Conservation (phyloP, 2,797 vertebrate genomes). For the Xerus rutilus region DNA sequence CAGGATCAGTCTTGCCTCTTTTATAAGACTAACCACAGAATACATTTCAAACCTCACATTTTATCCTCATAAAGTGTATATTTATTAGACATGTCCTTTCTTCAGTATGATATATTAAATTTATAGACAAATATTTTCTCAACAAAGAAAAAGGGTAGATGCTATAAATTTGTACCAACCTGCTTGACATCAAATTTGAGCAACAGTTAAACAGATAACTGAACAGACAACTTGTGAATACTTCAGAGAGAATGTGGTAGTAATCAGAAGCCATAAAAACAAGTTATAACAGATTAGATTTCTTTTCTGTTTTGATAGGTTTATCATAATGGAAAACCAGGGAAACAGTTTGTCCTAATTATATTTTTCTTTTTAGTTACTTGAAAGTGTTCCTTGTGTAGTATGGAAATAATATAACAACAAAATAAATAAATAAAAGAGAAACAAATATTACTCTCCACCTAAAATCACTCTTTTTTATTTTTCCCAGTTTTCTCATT, state of each 20-base stretch:
- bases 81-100: not conserved
- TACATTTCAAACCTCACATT: not conserved
- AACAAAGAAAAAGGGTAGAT: not conserved
- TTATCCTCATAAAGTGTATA: not conserved
- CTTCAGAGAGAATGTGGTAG: not conserved
- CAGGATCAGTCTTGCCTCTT: not conserved
- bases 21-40: constrained; percentile 25
- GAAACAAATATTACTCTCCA: not conserved
- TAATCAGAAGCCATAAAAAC: not conserved
- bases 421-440: not conserved
- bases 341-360: not conserved
- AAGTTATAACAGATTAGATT: constrained; percentile 18
- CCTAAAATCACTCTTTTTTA: constrained; percentile 27
- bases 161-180: not conserved
- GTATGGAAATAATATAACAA: not conserved
- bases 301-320: not conserved
- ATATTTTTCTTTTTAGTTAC: not conserved
- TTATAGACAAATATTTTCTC: constrained; percentile 18
- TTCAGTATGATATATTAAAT: not conserved
- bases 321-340: not conserved
- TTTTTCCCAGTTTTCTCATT: not conserved
- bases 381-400: constrained; percentile 8
- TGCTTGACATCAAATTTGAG: constrained; percentile 2
- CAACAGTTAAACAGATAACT: not conserved
- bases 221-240: constrained; percentile 17